Conservation (phyloP, 2,113 vertebrate genomes). For the Scartelaos histophorus region DNA sequence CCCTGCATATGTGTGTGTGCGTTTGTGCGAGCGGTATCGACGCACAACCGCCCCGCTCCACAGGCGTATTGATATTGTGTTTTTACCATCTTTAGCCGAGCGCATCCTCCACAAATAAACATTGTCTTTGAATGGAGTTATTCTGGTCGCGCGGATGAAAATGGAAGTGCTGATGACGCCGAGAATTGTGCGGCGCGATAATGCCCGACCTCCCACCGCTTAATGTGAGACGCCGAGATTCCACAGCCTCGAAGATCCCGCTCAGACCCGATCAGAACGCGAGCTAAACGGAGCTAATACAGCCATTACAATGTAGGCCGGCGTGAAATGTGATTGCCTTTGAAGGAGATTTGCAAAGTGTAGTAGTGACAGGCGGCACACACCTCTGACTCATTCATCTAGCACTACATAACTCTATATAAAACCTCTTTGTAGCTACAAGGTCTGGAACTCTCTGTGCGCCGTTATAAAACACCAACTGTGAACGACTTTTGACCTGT, state of each 20-base stretch:
- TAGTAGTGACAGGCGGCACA: neutral
- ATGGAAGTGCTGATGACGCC: conserved; percentile 47
- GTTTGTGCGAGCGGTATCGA: conserved; percentile 25
- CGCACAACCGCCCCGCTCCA: conserved; percentile 18
- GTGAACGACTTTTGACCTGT: neutral
- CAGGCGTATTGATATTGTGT: conserved; percentile 46
- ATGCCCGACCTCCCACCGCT: conserved; percentile 47
- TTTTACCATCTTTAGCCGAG: conserved; percentile 23
- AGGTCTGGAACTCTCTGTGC: neutral
- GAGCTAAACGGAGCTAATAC: conserved; percentile 39
- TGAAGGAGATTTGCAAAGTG: conserved; percentile 19
- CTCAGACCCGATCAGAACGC: conserved; percentile 20
- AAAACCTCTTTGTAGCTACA: neutral
- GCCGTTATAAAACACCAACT: neutral
- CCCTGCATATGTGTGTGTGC: conserved; percentile 12
- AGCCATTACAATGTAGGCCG: conserved; percentile 27
- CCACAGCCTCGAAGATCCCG: conserved; percentile 10
- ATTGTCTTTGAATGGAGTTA: conserved; percentile 40
- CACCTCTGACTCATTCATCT: conserved; percentile 3
- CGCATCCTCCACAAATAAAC: conserved; percentile 53
- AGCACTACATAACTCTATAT: neutral
- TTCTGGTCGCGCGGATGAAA: conserved; percentile 38
- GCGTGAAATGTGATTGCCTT: conserved; percentile 37
- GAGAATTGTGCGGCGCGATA: conserved; percentile 35
- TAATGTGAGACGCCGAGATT: conserved; percentile 41